Evolutionary conservation across 2,888 invertebrate genomes (phyloP).

Genomic region (Drosophila emarginata): DNA sequence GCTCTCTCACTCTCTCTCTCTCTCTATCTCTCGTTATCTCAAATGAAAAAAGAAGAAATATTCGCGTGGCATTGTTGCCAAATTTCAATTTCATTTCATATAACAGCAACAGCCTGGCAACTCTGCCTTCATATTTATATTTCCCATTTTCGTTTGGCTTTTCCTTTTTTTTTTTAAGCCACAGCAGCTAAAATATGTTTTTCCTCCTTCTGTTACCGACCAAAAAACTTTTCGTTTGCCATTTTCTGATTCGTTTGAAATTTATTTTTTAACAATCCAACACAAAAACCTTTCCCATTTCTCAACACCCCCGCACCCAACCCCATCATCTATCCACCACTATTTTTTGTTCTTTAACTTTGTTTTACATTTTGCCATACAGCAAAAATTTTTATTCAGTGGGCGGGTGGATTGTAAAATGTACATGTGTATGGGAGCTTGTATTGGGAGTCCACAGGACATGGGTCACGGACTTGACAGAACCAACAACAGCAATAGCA

Average conservation of each 20-base stretch:
- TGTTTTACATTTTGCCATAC: conserved; percentile 55
- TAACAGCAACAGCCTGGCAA: conserved; percentile 55
- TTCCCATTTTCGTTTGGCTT: conserved; percentile 39
- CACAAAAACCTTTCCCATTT: background rate
- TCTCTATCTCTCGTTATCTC: background rate
- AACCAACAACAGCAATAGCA: conserved; percentile 18
- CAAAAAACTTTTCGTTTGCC: conserved; percentile 52
- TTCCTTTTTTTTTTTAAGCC: conserved; percentile 40
- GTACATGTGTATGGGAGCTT: conserved; percentile 17
- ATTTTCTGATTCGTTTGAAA: conserved; percentile 69
- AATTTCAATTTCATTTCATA: conserved; percentile 51
- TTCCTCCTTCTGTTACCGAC: conserved; percentile 51
- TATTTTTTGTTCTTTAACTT: conserved; percentile 42
- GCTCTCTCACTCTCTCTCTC: too few species aligned
- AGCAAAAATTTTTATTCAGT: conserved; percentile 39
- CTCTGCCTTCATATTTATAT: conserved; percentile 25
- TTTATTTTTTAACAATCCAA: conserved; percentile 39
- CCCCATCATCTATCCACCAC: background rate
- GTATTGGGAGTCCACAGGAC: conserved; percentile 34
- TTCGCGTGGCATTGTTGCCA: conserved; percentile 56
- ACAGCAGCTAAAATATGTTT: conserved; percentile 67
- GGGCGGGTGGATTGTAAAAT: conserved; percentile 9
- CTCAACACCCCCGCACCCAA: background rate
- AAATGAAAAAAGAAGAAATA: conserved; percentile 26
- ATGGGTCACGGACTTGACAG: conserved; percentile 42